phyloP scores from a whole-genome alignment of 2,888 invertebrate species.

The Auanema sp. region DNA sequence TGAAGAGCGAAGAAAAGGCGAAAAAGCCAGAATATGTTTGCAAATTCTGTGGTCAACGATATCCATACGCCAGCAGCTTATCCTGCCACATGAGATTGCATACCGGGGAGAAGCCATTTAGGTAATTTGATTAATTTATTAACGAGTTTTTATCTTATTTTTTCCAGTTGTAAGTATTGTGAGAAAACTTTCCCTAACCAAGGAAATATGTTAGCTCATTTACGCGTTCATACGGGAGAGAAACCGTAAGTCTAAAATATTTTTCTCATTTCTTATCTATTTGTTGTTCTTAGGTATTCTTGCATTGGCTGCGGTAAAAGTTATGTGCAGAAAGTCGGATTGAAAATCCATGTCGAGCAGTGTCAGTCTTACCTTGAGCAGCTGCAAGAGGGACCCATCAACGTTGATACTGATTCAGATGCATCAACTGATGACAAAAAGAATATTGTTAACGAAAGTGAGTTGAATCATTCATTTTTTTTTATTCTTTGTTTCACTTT shows the following conservation, averaged over 20 bases:
- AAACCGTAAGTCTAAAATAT: constrained; percentile 36
- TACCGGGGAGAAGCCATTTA: constrained; percentile 52
- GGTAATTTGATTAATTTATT: constrained; percentile 3
- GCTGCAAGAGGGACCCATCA: constrained; percentile 24
- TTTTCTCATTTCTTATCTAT: neutral
- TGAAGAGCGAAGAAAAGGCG: constrained; percentile 13
- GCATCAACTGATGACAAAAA: constrained; percentile 9
- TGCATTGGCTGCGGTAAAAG: constrained; percentile 59
- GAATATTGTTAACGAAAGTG: constrained; percentile 16
- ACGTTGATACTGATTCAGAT: constrained; percentile 24
- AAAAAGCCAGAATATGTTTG: constrained; percentile 46
- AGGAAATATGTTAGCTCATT: constrained; percentile 55
- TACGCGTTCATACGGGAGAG: constrained; percentile 43
- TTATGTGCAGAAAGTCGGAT: constrained; percentile 59
- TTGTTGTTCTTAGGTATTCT: constrained; percentile 28
- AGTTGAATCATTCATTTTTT: too few relatives aligned
- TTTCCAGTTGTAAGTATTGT: constrained; percentile 53
- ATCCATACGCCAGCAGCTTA: constrained; percentile 60
- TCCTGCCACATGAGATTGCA: constrained; percentile 63
- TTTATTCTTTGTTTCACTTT: neutral
- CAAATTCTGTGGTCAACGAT: constrained; percentile 59
- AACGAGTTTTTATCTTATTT: neutral
- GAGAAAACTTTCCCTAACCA: constrained; percentile 58
- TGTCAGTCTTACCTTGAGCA: constrained; percentile 40
- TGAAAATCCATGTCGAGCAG: constrained; percentile 60